A percentile compares a stretch with the other conserved stretches of the same genome.
These are phyloP conservation scores for Xanthorhoe spadicearia DNA, from an alignment of 2,888 invertebrate genomes.

Conservation along the genomic window DNA sequence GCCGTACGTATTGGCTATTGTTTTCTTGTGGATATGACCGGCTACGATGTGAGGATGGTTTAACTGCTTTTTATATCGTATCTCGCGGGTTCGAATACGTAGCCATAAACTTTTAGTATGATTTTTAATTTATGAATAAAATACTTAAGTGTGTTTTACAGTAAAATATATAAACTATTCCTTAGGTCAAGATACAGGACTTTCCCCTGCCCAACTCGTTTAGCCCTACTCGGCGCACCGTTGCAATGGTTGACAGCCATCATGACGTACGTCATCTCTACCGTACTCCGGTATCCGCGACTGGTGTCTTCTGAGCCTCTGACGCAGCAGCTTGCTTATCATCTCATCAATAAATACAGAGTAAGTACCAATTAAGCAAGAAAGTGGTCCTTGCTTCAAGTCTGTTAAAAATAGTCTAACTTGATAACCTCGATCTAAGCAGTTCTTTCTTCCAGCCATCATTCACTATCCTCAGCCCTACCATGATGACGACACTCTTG, in stretches of 20 bases:
- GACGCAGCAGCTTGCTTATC: constrained; percentile 59
- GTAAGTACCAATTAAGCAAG: no score
- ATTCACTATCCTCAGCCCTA: constrained; percentile 56
- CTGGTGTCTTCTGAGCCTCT: constrained; percentile 62
- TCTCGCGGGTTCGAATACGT: no score
- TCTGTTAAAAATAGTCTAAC: no score
- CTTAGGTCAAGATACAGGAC: constrained; percentile 44
- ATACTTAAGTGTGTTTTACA: no score
- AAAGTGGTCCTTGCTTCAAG: no score
- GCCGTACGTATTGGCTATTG: no score
- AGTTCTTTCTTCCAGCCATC: constrained; percentile 49
- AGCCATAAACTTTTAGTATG: no score
- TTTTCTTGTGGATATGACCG: no score
- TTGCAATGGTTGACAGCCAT: constrained; percentile 75
- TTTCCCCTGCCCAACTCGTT: constrained; percentile 67
- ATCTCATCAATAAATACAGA: constrained; percentile 70
- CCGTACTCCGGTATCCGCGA: constrained; percentile 62
- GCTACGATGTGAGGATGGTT: no score
- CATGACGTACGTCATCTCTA: constrained; percentile 59
- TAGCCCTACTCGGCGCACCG: constrained; percentile 63
- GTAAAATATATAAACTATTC: no score
- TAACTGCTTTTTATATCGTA: no score
- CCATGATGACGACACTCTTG: constrained; percentile 57
- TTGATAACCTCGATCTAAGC: not conserved
- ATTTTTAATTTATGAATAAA: no score